These are phyloP conservation scores for Drosophila mauritiana DNA, from an alignment of 1,140 invertebrate species.

Conservation along the genomic window DNA sequence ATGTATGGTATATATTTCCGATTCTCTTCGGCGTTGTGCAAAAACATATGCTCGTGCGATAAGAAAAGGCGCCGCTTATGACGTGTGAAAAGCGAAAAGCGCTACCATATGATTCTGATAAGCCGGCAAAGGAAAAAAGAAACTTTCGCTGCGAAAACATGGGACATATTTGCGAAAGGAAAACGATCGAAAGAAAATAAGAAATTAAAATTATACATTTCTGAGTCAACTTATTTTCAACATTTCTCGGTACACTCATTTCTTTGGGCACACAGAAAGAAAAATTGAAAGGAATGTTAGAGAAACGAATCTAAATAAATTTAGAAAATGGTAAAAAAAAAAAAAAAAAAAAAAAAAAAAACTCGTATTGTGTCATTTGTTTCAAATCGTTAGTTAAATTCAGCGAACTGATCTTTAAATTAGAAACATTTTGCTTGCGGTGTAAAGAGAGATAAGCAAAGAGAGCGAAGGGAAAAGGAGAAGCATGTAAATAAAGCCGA, in stretches of 20 bases:
- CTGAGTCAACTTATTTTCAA: conserved; percentile 4
- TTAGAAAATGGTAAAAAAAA: neutral
- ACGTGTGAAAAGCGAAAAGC: conserved; percentile 35
- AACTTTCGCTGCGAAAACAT: conserved; percentile 39
- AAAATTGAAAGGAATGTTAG: neutral
- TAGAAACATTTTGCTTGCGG: no score
- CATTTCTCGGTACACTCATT: conserved; percentile 21
- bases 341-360: no score
- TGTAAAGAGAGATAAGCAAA: neutral
- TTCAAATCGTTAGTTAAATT: neutral
- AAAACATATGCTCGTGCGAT: conserved; percentile 49
- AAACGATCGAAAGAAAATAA: conserved; percentile 11
- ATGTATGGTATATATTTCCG: conserved; percentile 5
- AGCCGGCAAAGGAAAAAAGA: conserved; percentile 24
- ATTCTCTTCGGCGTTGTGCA: neutral
- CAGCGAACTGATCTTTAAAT: neutral
- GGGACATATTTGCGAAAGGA: neutral
- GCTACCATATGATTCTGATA: conserved; percentile 75
- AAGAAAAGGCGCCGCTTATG: conserved; percentile 29
- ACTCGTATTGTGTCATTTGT: neutral
- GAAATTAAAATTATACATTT: conserved; percentile 65
- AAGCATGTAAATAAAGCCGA: conserved; percentile 27
- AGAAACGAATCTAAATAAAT: neutral
- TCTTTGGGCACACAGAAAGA: conserved; percentile 8
- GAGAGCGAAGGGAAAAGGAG: conserved; percentile 30